Base-by-base conservation (phyloP, 2,797 vertebrate species). In the Falco peregrinus region DNA sequence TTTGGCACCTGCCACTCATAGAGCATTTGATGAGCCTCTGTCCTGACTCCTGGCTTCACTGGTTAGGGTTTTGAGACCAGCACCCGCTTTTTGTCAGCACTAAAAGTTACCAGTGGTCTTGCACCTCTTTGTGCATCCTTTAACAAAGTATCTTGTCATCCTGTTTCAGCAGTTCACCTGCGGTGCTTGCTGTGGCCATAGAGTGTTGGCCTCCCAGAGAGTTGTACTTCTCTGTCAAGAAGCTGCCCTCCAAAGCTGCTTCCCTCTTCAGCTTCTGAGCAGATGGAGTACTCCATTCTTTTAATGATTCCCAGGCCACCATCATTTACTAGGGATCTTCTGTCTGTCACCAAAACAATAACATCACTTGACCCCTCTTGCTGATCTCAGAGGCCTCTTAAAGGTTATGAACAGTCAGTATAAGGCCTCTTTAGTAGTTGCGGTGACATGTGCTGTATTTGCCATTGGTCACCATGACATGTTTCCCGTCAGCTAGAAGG, bases 331-430 rank as follows among this genome's bases (percentile, higher is more conserved):
- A 85, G 91, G 75, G 84, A 96, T 97, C 94, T 96, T 96, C 87
- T 14, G 33, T 92, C 96, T 96, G 95, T 97, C 96, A 96, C 89
- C 94, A 97, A 92, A 97, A 96, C 96, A 97, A 96, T 97, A 97
- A 96, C 96, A 97, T 96, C 89, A 96, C 96, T 97, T 97, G 95
- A 97, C 96, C 95, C 57, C 95, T 96, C 94, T 96, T 96, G 93
- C 91, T 95, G 92, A 95, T 96, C 95, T 95, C 78, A 4, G 89
- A 95, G 95, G 94, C 94, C 96, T 95, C 95, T 97, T 96, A 78
- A 93, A 96, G 94, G 95, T 97, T 96, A 95, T 94, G 96, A 97
- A 96, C 96, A 96, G 50, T 81, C 87, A 87, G 94, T 39, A 15
- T 93, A 95, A 96, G 89, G 68, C 82, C 84, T 85, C 90, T 92